These are phyloP conservation scores for Eurystomus gularis DNA, from an alignment of 2,113 vertebrate genomes.

Conservation along the genomic window DNA sequence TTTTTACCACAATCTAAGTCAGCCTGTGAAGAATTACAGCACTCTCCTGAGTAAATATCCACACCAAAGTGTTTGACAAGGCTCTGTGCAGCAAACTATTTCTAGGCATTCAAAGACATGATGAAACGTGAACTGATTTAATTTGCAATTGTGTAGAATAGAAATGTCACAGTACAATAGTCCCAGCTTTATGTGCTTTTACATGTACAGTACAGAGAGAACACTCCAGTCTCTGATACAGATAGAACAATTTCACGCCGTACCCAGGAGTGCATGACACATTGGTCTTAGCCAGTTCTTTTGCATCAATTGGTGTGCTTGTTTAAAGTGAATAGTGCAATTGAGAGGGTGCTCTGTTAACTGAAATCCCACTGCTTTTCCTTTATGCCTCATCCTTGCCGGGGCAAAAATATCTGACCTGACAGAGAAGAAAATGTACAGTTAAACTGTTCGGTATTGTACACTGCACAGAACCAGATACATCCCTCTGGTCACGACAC, in stretches of 20 bases:
- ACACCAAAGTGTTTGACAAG: background rate
- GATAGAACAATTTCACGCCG: background rate
- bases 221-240: background rate
- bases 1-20: background rate
- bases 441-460: background rate
- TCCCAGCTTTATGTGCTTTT: conserved; percentile 15
- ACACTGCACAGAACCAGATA: background rate
- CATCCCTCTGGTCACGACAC: background rate
- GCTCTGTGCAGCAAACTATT: background rate
- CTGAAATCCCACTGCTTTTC: background rate
- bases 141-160: conserved; percentile 1
- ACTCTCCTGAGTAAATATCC: background rate
- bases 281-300: background rate
- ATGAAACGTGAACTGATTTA: background rate
- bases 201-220: background rate
- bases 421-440: background rate
- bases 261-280: background rate
- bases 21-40: background rate
- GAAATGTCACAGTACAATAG: conserved; percentile 9
- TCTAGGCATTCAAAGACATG: background rate
- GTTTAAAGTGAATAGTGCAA: background rate
- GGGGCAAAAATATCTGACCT: background rate
- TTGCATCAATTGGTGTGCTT: background rate
- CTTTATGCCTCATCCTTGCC: background rate
- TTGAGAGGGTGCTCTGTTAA: background rate